Percentiles rank a stretch among this genome's conserved stretches.
Evolutionary conservation across 2,888 invertebrate genomes (phyloP).

Genomic region (Spodoptera exigua): DNA sequence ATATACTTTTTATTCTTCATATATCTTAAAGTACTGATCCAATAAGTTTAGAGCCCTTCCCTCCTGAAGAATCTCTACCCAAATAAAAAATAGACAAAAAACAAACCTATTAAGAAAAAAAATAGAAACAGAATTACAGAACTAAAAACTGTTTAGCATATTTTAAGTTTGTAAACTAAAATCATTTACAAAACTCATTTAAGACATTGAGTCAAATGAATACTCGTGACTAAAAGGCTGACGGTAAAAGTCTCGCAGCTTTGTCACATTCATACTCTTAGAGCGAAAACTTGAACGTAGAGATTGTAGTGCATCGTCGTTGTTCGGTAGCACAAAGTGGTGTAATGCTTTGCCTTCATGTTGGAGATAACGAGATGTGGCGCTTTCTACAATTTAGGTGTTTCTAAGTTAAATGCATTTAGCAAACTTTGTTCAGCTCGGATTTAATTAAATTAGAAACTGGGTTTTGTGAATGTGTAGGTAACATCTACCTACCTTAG

Average conservation of each 20-base stretch:
- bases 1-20: too few relatives aligned
- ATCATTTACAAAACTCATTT: too few relatives aligned
- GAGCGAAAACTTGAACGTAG: conserved; percentile 17
- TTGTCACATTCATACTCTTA: conserved; percentile 30
- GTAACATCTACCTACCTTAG: neutral
- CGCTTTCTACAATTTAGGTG: conserved; percentile 12
- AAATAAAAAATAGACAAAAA: too few relatives aligned
- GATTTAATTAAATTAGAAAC: conserved; percentile 2
- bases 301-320: conserved; percentile 34
- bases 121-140: too few relatives aligned
- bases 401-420: conserved; percentile 33
- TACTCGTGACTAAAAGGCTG: too few relatives aligned
- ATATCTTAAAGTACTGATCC: too few relatives aligned
- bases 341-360: conserved; percentile 45
- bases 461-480: neutral
- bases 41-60: too few relatives aligned
- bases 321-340: conserved; percentile 33
- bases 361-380: conserved; percentile 45
- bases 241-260: neutral
- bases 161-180: too few relatives aligned
- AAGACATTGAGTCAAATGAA: too few relatives aligned
- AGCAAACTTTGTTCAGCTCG: conserved; percentile 1
- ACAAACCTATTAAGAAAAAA: too few relatives aligned
- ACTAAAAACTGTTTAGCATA: too few relatives aligned
- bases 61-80: too few relatives aligned